Base-by-base conservation (phyloP, 2,888 invertebrate species). In the Harpalus rufipes region DNA sequence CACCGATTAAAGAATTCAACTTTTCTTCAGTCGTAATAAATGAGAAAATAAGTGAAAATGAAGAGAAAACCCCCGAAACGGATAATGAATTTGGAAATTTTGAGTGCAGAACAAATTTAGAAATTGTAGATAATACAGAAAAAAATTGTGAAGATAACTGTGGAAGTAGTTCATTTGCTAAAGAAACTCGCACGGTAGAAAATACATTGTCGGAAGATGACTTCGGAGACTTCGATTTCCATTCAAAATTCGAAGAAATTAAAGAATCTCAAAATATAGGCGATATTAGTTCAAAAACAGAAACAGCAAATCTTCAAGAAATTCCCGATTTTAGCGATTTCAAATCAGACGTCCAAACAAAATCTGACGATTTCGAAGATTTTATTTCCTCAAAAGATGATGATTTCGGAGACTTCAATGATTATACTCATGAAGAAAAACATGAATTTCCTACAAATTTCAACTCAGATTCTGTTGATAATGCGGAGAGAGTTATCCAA, bases 371-470 rank as follows among this genome's bases (percentile, higher is more conserved):
- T 68, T 18, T 51, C 32, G 80, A 85, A 44, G 81, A 63, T 51
- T 51, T 51, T 21, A n/a, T 7, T 85, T 78, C 81, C 12, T 86
- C 85, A 3, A 32, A 87, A 76, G 89, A 89, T 82, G 89, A 88
- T 85, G 88, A 89, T 32, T 90, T 90, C 87, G 88, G 87, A 16
- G 89, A 90, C 87, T 90, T 89, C 85, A 88, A 88, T 80, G 87
- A 88, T 86, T 87, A 86, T 81, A 85, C 87, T 41, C 84, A 85
- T 87, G 87, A 86, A 86, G 87, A 72, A 80, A 81, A 68, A 84
- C 84, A 80, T 6, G 78, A 78, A 25, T 58, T 78, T 32, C 4
- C 25, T 8, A 16, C 44, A 12, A 76, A 76, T 12, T 44, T 76
- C 14, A 56, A 51, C 51, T 18, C 39, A 18, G 76, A 74, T 44